These are phyloP conservation scores for Drosophila bocki DNA, from an alignment of 1,140 invertebrate species.

Conservation along the genomic window DNA sequence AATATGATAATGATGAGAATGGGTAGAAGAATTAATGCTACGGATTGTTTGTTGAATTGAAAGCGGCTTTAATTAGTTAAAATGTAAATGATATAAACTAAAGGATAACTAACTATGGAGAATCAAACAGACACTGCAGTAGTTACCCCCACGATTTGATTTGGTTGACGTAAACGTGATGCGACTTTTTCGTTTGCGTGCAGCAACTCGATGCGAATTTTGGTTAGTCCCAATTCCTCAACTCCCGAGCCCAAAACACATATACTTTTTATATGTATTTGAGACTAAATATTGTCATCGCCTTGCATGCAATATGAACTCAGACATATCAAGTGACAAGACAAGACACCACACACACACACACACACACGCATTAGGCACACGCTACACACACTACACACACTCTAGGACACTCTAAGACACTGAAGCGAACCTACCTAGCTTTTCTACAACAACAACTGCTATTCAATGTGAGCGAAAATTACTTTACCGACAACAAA, in stretches of 20 bases:
- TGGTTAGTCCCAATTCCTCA: slow-evolving; percentile 29
- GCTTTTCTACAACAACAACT: slow-evolving; percentile 70
- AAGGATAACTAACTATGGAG: slow-evolving; percentile 21
- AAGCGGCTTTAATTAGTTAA: slow-evolving; percentile 80
- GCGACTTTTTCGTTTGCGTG: slow-evolving; percentile 67
- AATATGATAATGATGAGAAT: slow-evolving; percentile 32
- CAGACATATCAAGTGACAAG: slow-evolving; percentile 79
- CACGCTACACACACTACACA: slow-evolving; percentile 18
- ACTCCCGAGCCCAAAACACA: slow-evolving; percentile 54
- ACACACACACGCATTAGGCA: slow-evolving; percentile 16
- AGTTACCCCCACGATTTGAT: slow-evolving; percentile 41
- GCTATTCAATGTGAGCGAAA: slow-evolving; percentile 71
- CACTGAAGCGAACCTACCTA: slow-evolving; percentile 81
- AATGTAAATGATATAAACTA: slow-evolving; percentile 44
- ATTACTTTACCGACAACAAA: slow-evolving; percentile 68
- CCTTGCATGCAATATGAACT: slow-evolving; percentile 72
- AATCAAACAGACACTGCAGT: slow-evolving; percentile 24
- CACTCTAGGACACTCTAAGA: slow-evolving; percentile 40
- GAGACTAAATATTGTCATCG: slow-evolving; percentile 77
- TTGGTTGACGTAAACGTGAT: slow-evolving; percentile 50
- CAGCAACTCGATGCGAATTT: slow-evolving; percentile 55
- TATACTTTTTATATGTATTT: slow-evolving; percentile 83
- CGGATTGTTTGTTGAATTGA: slow-evolving; percentile 73
- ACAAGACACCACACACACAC: slow-evolving; percentile 51
- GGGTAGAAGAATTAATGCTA: slow-evolving; percentile 54